Percentiles rank a stretch among this genome's conserved stretches.
Evolutionary conservation across 2,888 invertebrate species (phyloP).

Genomic region (Clunio marinus): DNA sequence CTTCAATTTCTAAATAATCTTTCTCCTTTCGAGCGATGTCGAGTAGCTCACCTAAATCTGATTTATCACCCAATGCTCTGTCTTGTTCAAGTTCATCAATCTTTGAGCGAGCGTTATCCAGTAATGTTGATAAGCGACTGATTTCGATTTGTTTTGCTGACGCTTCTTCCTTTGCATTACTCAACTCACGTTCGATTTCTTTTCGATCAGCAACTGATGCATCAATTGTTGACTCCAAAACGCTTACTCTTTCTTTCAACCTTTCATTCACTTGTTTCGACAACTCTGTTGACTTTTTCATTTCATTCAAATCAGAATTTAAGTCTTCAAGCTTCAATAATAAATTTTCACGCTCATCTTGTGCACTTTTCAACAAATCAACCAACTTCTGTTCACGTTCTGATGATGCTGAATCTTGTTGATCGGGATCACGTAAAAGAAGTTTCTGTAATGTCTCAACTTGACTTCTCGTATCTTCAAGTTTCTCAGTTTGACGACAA

Average conservation of each 20-base stretch:
- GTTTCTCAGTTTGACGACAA: slow-evolving; percentile 85
- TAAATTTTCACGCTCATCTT: slow-evolving; percentile 72
- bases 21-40: slow-evolving; percentile 68
- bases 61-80: slow-evolving; percentile 63
- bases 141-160: slow-evolving; percentile 76
- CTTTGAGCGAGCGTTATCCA: slow-evolving; percentile 82
- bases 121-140: slow-evolving; percentile 66
- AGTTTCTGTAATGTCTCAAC: slow-evolving; percentile 81
- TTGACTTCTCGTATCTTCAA: slow-evolving; percentile 78
- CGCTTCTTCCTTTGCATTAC: slow-evolving; percentile 67
- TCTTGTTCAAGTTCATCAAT: slow-evolving; percentile 68
- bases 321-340: slow-evolving; percentile 74
- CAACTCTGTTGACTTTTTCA: slow-evolving; percentile 59
- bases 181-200: slow-evolving; percentile 68
- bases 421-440: slow-evolving; percentile 65
- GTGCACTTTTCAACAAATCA: slow-evolving; percentile 76
- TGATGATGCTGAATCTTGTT: slow-evolving; percentile 63
- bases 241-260: slow-evolving; percentile 64
- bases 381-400: slow-evolving; percentile 77
- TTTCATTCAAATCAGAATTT: slow-evolving; percentile 63
- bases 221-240: slow-evolving; percentile 70
- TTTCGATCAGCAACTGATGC: slow-evolving; percentile 69
- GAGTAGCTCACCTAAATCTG: slow-evolving; percentile 67
- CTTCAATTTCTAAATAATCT: slow-evolving; percentile 64
- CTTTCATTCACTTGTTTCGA: slow-evolving; percentile 62